Conservation (phyloP, 2,797 vertebrate species). For the Argentina silus region DNA sequence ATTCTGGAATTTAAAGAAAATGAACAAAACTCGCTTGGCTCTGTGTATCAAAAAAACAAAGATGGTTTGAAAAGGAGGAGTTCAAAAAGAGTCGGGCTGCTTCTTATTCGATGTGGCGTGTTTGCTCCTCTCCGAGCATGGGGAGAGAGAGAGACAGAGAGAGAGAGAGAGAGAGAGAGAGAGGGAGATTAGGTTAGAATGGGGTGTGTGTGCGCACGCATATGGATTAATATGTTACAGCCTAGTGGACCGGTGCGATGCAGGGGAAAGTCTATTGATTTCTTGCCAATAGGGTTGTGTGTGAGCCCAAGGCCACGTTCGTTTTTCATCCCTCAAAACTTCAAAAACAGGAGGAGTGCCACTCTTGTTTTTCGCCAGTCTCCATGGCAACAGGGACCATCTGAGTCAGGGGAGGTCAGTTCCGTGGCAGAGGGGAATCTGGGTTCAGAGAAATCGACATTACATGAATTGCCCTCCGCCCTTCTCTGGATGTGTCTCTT, state of each 20-base stretch:
- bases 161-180: too few species aligned
- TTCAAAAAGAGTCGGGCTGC: conserved; percentile 69
- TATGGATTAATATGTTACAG: conserved; percentile 76
- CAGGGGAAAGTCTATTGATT: conserved; percentile 67
- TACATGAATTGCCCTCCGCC: conserved; percentile 53
- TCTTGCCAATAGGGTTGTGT: conserved; percentile 72
- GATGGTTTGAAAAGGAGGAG: conserved; percentile 76
- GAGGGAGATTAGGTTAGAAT: conserved; percentile 57
- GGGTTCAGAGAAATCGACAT: conserved; percentile 61
- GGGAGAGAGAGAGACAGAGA: too few species aligned
- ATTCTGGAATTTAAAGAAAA: not conserved
- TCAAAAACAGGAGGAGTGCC: conserved; percentile 43
- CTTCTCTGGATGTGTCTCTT: too few species aligned
- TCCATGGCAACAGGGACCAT: conserved; percentile 69
- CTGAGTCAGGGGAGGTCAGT: conserved; percentile 66
- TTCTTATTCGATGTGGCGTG: conserved; percentile 63
- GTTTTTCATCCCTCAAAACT: conserved; percentile 67
- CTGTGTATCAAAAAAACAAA: conserved; percentile 72
- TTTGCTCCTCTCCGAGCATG: conserved; percentile 43
- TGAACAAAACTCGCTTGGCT: not conserved
- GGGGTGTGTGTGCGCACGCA: conserved; percentile 33
- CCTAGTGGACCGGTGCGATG: conserved; percentile 68
- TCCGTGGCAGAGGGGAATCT: conserved; percentile 56
- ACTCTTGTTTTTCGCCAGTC: conserved; percentile 69
- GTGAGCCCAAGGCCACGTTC: conserved; percentile 70